Conservation (phyloP, 1,140 invertebrate genomes). For the Saccostrea glomerata region DNA sequence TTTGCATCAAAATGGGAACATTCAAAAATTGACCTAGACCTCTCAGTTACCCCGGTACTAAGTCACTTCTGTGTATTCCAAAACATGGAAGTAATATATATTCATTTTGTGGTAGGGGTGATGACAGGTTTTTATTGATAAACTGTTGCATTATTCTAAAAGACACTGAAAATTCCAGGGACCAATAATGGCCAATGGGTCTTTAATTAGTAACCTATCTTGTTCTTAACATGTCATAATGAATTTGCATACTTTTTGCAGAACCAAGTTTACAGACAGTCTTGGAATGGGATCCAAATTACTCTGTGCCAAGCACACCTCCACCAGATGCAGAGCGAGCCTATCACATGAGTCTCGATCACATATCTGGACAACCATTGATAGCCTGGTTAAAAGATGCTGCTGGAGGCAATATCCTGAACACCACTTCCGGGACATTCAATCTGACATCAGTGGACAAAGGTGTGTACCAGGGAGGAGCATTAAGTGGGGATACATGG, state of each 20-base stretch:
- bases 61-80: too few species aligned
- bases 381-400: conserved; percentile 46
- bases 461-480: neutral
- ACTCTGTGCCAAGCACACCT: conserved; percentile 25
- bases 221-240: neutral
- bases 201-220: too few species aligned
- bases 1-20: too few species aligned
- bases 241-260: neutral
- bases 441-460: conserved; percentile 45
- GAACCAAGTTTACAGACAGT: neutral
- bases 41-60: too few species aligned
- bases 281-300: conserved; percentile 38
- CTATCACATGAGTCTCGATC: conserved; percentile 43
- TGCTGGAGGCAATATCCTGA: conserved; percentile 30
- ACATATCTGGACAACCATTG: conserved; percentile 45
- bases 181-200: too few species aligned
- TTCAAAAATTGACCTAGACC: too few species aligned
- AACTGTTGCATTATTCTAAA: too few species aligned
- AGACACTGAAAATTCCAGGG: too few species aligned
- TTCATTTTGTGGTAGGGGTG: too few species aligned
- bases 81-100: too few species aligned
- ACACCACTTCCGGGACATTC: conserved; percentile 16
- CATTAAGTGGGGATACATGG: conserved; percentile 31
- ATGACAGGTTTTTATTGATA: too few species aligned
- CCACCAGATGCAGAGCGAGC: conserved; percentile 49